These are phyloP conservation scores for Palaemon carinicauda DNA, from an alignment of 1,140 invertebrate genomes.

Conservation along the genomic window DNA sequence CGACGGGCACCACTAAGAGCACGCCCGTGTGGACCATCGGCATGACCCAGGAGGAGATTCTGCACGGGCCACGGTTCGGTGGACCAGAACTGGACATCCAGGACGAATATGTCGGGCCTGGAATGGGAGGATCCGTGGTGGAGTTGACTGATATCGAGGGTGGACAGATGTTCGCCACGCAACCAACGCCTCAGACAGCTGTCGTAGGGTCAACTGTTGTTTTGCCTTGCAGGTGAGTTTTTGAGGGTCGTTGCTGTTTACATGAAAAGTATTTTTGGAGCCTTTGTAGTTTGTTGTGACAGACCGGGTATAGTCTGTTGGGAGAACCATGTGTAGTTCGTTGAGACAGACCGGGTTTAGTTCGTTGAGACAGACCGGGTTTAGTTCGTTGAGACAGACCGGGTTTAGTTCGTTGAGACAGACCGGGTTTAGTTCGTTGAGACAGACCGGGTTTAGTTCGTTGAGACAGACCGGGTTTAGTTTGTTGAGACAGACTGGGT, in stretches of 20 bases:
- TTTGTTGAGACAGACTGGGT: too few species aligned
- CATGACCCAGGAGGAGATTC: too few species aligned
- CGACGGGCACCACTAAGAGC: neutral
- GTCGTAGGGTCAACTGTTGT: constrained; percentile 39
- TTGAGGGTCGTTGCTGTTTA: neutral
- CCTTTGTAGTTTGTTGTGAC: too few species aligned
- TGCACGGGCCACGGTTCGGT: neutral
- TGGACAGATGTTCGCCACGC: constrained; percentile 34
- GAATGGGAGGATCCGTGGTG: constrained; percentile 20
- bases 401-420: too few species aligned
- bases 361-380: too few species aligned
- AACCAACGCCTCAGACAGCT: constrained; percentile 42
- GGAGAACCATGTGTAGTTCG: too few species aligned
- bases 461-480: too few species aligned
- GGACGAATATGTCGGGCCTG: constrained; percentile 16
- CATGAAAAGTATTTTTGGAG: neutral
- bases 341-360: too few species aligned
- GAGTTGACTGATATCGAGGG: constrained; percentile 5
- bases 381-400: too few species aligned
- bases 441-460: too few species aligned
- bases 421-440: too few species aligned
- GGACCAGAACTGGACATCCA: neutral
- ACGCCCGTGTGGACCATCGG: neutral
- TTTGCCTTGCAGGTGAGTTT: constrained; percentile 39
- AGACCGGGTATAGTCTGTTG: too few species aligned